Evolutionary conservation across 2,797 vertebrate genomes (phyloP), one percentile per base, ranked within the genome.

Genomic region (Malurus splendens): DNA sequence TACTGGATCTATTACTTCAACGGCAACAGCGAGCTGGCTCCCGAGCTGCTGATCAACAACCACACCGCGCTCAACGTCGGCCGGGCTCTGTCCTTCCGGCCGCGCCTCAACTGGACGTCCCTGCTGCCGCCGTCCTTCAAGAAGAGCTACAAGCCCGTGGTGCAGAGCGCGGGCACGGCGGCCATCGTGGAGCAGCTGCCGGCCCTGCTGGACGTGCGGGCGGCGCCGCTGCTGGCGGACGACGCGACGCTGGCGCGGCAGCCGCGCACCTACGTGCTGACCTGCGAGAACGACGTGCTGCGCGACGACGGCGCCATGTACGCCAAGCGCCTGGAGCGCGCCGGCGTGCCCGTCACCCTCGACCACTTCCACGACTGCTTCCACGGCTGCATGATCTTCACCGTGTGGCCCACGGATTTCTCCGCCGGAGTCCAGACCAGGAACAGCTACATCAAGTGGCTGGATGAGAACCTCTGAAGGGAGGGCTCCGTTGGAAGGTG

Each of bases 221-320:
- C 98, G 0, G 93, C 97, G 24, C 99, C 99, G 0, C 97, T 99
- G 90, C 93, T 99, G 12, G 98, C 98, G 0, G 97, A 97, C 13
- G 86, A 97, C 2, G 96, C 98, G 28, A 96, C 97, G 38, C 92
- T 99, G 65, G 95, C 87, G 68, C 96, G 94, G 73, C 97, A 97
- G 39, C 99, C 99, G 0, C 98, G 97, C 47, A 97, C 99, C 5
- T 99, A 99, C 54, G 71, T 99, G 72, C 72, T 99, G 77, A 99
- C 98, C 0, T 98, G 99, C 6, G 99, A 99, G 95, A 94, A 98
- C 0, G 99, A 99, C 1, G 98, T 99, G 57, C 89, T 99, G 92
- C 97, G 99, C 76, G 99, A 99, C 2, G 99, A 99, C 0, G 99
- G 99, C 22, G 96, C 97, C 80, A 98, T 99, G 98, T 99, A 99